Evolutionary conservation across 2,113 vertebrate species (phyloP).

Genomic region (Xiphophorus maculatus): DNA sequence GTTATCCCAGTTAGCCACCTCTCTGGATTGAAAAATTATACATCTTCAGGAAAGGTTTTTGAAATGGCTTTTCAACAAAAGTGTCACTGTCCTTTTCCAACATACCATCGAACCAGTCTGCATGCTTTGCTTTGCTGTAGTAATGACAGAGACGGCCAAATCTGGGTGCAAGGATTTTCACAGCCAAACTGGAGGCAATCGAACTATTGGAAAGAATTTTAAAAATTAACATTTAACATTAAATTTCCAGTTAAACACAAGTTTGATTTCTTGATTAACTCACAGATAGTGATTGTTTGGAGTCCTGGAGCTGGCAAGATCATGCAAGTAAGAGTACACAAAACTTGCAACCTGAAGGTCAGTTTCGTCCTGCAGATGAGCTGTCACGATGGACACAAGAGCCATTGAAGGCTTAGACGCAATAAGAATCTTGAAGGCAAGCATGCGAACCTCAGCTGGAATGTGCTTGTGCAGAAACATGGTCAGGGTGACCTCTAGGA

Average conservation of each 20-base stretch:
- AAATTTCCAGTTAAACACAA: background rate
- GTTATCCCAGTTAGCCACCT: conserved; percentile 78
- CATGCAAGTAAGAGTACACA: conserved; percentile 80
- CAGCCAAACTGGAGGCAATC: conserved; percentile 81
- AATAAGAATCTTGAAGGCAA: conserved; percentile 82
- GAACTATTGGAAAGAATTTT: conserved; percentile 72
- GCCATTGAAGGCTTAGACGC: conserved; percentile 82
- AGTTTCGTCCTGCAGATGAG: conserved; percentile 77
- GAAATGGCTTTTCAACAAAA: background rate
- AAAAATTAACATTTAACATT: background rate
- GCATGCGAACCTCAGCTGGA: conserved; percentile 77
- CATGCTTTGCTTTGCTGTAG: conserved; percentile 78
- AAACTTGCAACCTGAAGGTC: conserved; percentile 84
- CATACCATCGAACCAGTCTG: conserved; percentile 82
- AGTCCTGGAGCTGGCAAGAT: conserved; percentile 76
- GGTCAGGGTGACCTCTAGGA: conserved; percentile 80
- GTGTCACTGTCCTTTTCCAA: conserved; percentile 32
- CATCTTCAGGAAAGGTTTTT: background rate
- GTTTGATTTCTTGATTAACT: conserved; percentile 54
- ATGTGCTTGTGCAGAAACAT: conserved; percentile 77
- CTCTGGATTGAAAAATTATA: conserved; percentile 65
- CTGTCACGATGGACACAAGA: conserved; percentile 78
- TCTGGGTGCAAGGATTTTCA: conserved; percentile 82
- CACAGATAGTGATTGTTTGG: conserved; percentile 82
- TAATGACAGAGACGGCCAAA: conserved; percentile 75